These are phyloP conservation scores for Batillaria attramentaria DNA, from an alignment of 1,140 invertebrate species.

Conservation along the genomic window DNA sequence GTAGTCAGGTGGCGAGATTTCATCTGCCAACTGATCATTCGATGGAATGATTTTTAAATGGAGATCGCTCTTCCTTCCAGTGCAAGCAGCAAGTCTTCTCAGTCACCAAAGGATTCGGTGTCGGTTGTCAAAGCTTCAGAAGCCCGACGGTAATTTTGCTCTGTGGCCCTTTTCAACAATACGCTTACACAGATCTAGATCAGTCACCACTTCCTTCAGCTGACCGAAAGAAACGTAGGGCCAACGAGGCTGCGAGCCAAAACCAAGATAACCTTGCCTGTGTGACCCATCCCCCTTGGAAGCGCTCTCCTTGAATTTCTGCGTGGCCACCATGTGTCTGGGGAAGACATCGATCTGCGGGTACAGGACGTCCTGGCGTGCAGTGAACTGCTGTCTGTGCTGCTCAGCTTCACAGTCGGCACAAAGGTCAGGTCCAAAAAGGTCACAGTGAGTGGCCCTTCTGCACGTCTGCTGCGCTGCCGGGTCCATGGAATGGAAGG, in stretches of 20 bases:
- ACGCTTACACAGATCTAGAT: slow-evolving; percentile 15
- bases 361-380: background rate
- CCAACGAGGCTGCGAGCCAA: too few species aligned
- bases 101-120: background rate
- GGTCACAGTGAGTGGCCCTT: background rate
- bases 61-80: background rate
- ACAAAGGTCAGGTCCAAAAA: background rate
- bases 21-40: background rate
- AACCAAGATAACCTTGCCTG: background rate
- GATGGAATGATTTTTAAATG: background rate
- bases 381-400: slow-evolving; percentile 2
- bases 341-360: slow-evolving; percentile 10
- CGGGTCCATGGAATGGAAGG: background rate
- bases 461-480: background rate
- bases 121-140: background rate
- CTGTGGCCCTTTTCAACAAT: slow-evolving; percentile 7
- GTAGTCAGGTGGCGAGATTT: background rate
- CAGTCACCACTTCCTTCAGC: slow-evolving; percentile 4
- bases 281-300: background rate
- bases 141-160: slow-evolving; percentile 5
- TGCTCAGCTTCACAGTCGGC: background rate
- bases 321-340: slow-evolving; percentile 7
- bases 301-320: background rate
- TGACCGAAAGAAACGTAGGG: background rate
- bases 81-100: background rate